Conservation (phyloP, 2,797 vertebrate species). For the Rallus crepitans region DNA sequence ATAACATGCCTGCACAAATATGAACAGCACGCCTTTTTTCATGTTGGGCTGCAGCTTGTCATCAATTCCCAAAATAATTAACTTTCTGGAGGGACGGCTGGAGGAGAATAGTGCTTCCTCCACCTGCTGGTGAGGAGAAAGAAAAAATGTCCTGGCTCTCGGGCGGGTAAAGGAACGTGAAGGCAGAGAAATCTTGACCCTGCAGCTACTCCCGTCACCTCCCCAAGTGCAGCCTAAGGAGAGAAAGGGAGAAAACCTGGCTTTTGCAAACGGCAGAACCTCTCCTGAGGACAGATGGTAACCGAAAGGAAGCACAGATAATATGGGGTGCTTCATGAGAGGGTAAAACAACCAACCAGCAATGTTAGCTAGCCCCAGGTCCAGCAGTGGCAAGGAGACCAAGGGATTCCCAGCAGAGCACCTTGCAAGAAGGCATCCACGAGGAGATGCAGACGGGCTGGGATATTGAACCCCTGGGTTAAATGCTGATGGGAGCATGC, state of each 20-base stretch:
- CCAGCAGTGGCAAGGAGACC: not conserved
- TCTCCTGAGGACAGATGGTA: not conserved
- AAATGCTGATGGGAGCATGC: not conserved
- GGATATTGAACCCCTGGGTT: not conserved
- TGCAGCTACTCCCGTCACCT: not conserved
- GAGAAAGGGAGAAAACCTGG: not conserved
- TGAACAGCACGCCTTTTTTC: not conserved
- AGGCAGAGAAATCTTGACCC: not conserved
- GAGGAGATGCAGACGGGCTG: rapidly evolving
- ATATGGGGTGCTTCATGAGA: not conserved
- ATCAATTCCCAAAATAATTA: constrained; percentile 47
- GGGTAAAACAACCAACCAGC: not conserved
- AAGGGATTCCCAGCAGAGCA: not conserved
- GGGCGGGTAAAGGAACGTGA: not conserved
- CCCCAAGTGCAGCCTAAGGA: not conserved
- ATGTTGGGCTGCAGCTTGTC: constrained; percentile 39
- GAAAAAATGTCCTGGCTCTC: constrained; percentile 3
- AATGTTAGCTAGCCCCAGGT: not conserved
- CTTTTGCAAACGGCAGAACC: not conserved
- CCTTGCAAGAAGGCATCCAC: not conserved
- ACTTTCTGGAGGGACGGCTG: not conserved
- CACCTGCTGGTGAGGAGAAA: constrained; percentile 68
- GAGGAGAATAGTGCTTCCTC: constrained; percentile 66
- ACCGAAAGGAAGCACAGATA: not conserved
- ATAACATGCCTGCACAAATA: not conserved